A percentile compares a stretch with the other conserved stretches of the same genome.
phyloP scores from a whole-genome alignment of 2,888 invertebrate genomes.

The Pandemis corylana region DNA sequence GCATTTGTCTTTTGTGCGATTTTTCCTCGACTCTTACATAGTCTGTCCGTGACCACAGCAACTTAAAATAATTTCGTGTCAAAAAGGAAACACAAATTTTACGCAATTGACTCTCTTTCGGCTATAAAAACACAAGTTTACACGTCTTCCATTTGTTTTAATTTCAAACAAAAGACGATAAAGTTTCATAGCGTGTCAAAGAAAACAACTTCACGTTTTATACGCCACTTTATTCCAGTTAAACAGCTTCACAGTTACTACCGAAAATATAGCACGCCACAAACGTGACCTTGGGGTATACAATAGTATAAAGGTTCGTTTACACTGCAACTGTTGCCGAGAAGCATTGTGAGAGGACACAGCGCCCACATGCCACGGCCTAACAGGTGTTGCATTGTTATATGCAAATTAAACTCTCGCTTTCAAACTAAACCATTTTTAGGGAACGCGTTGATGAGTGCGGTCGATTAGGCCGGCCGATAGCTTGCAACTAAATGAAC shows the following conservation, averaged over 20 bases:
- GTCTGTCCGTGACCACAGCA: not conserved
- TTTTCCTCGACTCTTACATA: not conserved
- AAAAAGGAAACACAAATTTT: not conserved
- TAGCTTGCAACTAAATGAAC: not conserved
- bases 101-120: not conserved
- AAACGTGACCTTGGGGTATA: constrained; percentile 75
- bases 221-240: constrained; percentile 7
- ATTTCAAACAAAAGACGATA: constrained; percentile 6
- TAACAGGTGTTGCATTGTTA: constrained; percentile 83
- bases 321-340: constrained; percentile 80
- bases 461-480: constrained; percentile 9
- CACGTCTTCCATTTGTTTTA: constrained; percentile 6
- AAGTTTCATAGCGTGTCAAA: constrained; percentile 3
- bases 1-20: not conserved
- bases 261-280: constrained; percentile 36
- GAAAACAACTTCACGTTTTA: constrained; percentile 11
- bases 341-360: constrained; percentile 71
- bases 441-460: constrained; percentile 52
- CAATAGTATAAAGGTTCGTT: constrained; percentile 83
- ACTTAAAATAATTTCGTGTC: not conserved
- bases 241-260: constrained; percentile 11
- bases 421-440: constrained; percentile 72
- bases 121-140: constrained; percentile 2
- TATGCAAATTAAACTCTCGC: constrained; percentile 84
- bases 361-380: constrained; percentile 73